Base-by-base conservation (phyloP, 2,888 invertebrate genomes). In the Molorchus minor region DNA sequence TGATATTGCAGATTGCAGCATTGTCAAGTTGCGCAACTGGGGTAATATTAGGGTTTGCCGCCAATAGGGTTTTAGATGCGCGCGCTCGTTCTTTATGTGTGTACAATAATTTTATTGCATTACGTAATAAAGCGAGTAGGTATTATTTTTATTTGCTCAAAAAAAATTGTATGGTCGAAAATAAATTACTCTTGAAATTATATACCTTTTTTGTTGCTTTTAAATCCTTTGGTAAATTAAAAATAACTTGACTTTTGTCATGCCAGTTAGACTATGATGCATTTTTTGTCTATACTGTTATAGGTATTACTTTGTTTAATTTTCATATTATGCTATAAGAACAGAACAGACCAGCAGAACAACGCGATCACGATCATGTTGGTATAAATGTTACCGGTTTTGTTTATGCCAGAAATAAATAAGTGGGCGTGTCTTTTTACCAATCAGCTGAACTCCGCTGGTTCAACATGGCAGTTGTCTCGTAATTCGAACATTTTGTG, bases 371-470 rank as follows among this genome's bases (percentile, higher is more conserved):
- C 52, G 55, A 45, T 57, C 46, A 13, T 62, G 55, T 59, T 57
- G 57, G 56, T 58, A 56, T 54, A 58, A 62, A 58, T 57, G 65
- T 68, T 74, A 73, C 76, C 75, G 76, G 76, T 75, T 75, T 74
- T 77, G 74, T 77, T 76, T 76, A 76, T 73, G 74, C 72, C 71
- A 71, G 73, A 75, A 76, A 75, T 75, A 75, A 72, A 73, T 74
- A 72, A 70, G 76, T 78, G 75, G 78, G 78, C 77, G 77, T 78
- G 78, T 73, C 76, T 68, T n/a, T n/a, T 68, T 62, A 58, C 69
- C 64, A 74, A 77, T 78, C 78, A 78, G 78, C 78, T 78, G 78
- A 76, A 77, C 67, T 71, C 62, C 58, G 58, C 61, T 58, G 63
- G 67, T 75, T 74, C 72, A 75, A 75, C 72, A 75, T 74, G 75